Conservation (phyloP, 2,113 vertebrate species). For the Poeciliopsis prolifica region DNA sequence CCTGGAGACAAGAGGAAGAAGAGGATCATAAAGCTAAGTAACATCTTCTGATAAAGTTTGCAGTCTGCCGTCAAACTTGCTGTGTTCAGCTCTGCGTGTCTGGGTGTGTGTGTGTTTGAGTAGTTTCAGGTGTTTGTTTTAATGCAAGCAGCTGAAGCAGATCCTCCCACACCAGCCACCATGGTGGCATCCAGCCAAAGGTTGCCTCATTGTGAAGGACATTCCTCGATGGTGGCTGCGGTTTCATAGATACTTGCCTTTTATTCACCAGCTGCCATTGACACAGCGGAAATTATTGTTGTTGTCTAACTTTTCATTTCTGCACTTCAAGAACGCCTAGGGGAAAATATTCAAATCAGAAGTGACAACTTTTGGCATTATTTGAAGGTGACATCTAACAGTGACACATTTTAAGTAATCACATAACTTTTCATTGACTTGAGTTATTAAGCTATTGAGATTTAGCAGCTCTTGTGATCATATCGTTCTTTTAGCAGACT, state of each 20-base stretch:
- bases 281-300: neutral
- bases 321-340: neutral
- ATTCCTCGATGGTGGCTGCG: slow-evolving; percentile 16
- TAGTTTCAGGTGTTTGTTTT: slow-evolving; percentile 20
- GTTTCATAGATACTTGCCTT: slow-evolving; percentile 49
- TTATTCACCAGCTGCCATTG: slow-evolving; percentile 18
- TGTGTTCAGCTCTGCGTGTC: neutral
- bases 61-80: slow-evolving; percentile 10
- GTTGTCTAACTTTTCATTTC: neutral
- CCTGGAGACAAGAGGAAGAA: slow-evolving; percentile 62
- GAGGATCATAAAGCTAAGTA: slow-evolving; percentile 48
- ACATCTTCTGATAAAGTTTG: slow-evolving; percentile 26
- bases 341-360: neutral
- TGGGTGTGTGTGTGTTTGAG: slow-evolving; percentile 10
- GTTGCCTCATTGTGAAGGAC: slow-evolving; percentile 3
- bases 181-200: slow-evolving; percentile 12
- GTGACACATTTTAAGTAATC: neutral
- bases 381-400: neutral
- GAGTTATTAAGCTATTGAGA: neutral
- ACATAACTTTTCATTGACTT: neutral
- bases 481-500: neutral
- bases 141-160: slow-evolving; percentile 16
- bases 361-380: neutral
- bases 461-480: neutral
- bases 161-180: slow-evolving; percentile 44